Base-by-base conservation (phyloP, 1,140 invertebrate species). In the Pogonomyrmex barbatus region DNA sequence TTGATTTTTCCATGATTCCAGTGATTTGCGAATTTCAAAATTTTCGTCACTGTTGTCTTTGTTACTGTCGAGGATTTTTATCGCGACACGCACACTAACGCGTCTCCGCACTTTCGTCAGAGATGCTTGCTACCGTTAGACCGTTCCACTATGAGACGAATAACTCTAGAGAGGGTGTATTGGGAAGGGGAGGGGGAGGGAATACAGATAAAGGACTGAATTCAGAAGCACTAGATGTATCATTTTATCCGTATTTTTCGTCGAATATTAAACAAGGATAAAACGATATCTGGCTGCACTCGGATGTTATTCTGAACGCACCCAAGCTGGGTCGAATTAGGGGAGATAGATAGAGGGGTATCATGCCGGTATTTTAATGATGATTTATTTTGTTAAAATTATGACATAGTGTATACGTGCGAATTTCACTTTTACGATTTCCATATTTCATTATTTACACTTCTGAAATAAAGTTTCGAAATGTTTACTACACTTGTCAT, bases 131-230 rank as follows among this genome's bases (percentile, higher is more conserved):
- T 67, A 70, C 76, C 62, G 73, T 60, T 50, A 36, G 73, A 42
- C 12, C 9, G 65, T 54, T 78, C 8, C 42, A 62, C 50, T n/a
- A 39, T 39, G 47, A 86, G 71, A 78, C 47, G 60, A 75, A 45
- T 75, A 75, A 47, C 65, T n/a, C 33, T 17, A 14, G 50, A 58
- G 83, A 70, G n/a, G n/a, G n/a, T 73, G 54, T 75, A 83, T 62
- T 77, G 88, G 88, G 24, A 24, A 0, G 24, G 88, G 70, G 67
- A 83, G 50, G 85, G 88, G 88, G 88, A 62, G 88, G 88, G 88
- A 62, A 73, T 5, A 62, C 14, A 45, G 56, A 45, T 24, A 24
- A 24, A 24, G 24, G 24, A 0, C 24, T 24, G 24, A 24, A 0
- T 24, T 24, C 24, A 24, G 24, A 24, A 24, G 24, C 24, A 24